Base-by-base conservation (phyloP, 2,797 vertebrate genomes). In the Menidia menidia region DNA sequence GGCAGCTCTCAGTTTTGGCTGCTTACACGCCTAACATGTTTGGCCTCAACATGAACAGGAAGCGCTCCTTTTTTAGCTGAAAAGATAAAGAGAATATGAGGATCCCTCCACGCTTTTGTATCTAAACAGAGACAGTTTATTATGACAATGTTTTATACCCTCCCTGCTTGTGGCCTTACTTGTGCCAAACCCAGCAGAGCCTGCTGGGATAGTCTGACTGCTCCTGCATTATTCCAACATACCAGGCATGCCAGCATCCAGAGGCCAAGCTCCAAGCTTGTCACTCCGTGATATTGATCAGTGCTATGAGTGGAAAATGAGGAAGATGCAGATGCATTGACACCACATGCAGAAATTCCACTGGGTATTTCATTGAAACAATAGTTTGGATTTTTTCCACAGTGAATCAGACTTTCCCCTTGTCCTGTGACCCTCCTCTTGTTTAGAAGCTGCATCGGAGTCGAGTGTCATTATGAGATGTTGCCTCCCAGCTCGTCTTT, bases 401-500 rank as follows among this genome's bases (percentile, higher is more conserved):
- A 61, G 30, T 60, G 75, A 63, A 80, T 42, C 71, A 56, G 12
- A 47, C 75, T 77, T 82, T 57, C 68, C 81, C 65, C 64, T 58
- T 73, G 71, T 60, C 59, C 43, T 51, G 48, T 81, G 69, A 72
- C 55, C 4, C 39, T 35, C 25, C 15, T 12, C 25, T 25, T 25
- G 25, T 25, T 25, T 93, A 96, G 96, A 88, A 94, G 93, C 91
- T 88, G 91, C 89, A 87, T 62, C 74, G 93, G 93, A 89, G 68
- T 93, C 82, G 64, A 92, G 83, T 89, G 95, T 93, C 96, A 96
- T 94, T 96, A 97, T 97, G 96, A 95, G 92, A 99, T 99, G 98
- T 96, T 91, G 96, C 96, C 96, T 95, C 95, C 95, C 90, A 92
- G 96, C 64, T 89, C 94, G 92, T 97, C 98, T 91, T 99, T 99